Evolutionary conservation across 2,797 vertebrate genomes (phyloP), one percentile per base, ranked within the genome.

Genomic region (Rhadinocentrus ornatus): DNA sequence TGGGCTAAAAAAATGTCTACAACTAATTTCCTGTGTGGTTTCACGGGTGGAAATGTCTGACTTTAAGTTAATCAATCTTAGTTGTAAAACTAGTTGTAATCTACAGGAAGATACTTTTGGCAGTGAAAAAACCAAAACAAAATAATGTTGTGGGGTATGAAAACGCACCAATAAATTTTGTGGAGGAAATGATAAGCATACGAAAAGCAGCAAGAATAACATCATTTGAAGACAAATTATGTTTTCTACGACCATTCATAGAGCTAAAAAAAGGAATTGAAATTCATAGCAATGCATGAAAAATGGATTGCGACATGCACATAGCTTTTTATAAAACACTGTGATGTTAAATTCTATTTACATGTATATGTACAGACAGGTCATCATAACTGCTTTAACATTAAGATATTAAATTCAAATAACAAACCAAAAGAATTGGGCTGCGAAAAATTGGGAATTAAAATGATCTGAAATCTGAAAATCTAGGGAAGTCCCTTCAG

Each of bases 331-430:
- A 84, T 80, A 84, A 79, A 91, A 92, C 89, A 91, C 83, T 83
- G 82, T 87, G 80, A 90, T 93, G 89, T 91, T 91, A 89, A 92
- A 88, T 85, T 90, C 72, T 94, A 94, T 95, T 87, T 95, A 95
- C 93, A 95, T 27, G 18, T 48, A 69, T 94, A 94, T 93, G 52
- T 91, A 93, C 92, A 93, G 9, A 32, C 37, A 39, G 69, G 62
- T 75, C 44, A 80, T 84, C 57, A 87, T 93, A 93, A 92, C 78
- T 93, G 89, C 89, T 93, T 62, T 84, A 62, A 79, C 60, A 11
- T 86, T 91, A 89, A 69, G 92, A 92, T 86, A 88, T 81, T 78
- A 82, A 79, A 77, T 32, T 81, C 78, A 73, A 73, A 83, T 69
- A 81, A 80, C 12, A 83, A 78, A 72, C 77, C 59, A 71, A 57